Evolutionary conservation across 2,888 invertebrate genomes (phyloP).

Genomic region (Patella depressa): DNA sequence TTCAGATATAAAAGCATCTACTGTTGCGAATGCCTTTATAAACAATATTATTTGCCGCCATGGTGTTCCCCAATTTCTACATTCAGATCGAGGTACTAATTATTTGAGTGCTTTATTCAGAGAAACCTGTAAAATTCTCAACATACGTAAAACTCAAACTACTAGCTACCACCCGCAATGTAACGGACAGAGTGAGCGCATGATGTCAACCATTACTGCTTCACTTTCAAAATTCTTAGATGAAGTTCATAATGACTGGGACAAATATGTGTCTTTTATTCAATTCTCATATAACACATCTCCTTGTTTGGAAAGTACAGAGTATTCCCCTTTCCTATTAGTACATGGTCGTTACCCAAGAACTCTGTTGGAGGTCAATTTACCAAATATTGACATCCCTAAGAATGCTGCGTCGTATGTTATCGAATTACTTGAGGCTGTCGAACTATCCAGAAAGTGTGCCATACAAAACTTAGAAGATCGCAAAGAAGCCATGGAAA

Average conservation of each 20-base stretch:
- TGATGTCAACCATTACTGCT: not conserved
- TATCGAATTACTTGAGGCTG: not conserved
- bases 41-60: constrained; percentile 21
- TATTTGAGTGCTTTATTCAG: constrained; percentile 19
- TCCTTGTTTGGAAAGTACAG: not conserved
- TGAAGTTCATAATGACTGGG: not conserved
- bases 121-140: constrained; percentile 16
- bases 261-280: not conserved
- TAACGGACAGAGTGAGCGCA: constrained; percentile 19
- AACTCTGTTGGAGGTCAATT: not conserved
- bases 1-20: constrained; percentile 15
- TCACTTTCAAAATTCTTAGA: not conserved
- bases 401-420: not conserved
- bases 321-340: not conserved
- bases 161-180: constrained; percentile 14
- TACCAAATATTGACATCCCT: not conserved
- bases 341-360: not conserved
- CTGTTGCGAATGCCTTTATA: constrained; percentile 11
- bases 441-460: not conserved
- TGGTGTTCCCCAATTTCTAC: constrained; percentile 6
- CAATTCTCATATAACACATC: not conserved
- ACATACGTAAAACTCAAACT: constrained; percentile 18
- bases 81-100: not conserved
- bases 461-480: not conserved
- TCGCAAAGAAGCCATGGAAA: not conserved